Evolutionary conservation across 2,113 vertebrate species (phyloP), one percentile per base, ranked within the genome.

Genomic region (Oreochromis tanganicae): DNA sequence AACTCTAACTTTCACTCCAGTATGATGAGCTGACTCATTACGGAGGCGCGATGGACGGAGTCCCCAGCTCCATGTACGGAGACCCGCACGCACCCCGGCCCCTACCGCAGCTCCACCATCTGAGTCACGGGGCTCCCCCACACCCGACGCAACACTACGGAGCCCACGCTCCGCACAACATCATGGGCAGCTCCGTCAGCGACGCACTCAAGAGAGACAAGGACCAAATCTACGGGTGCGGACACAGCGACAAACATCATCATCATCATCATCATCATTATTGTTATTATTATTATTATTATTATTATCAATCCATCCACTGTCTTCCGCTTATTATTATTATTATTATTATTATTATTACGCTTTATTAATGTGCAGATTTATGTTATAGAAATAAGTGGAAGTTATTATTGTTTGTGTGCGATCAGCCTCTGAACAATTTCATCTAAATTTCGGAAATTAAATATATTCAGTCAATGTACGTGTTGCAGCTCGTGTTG

Each of bases 11-110:
- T 21, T 71, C 21, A 54, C 56, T 43, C 2, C 96, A 99, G 98
- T 99, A 99, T 96, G 98, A 99, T 94, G 98, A 99, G 93, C 96
- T 99, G 92, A 96, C 97, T 92, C 98, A 98, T 93, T 99, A 99
- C 95, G 98, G 98, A 91, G 97, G 95, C 16, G 91, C 96, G 83
- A 98, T 99, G 98, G 98, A 99, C 89, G 98, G 98, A 95, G 97
- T 98, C 88, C 97, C 98, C 71, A 94, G 97, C 41, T 98, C 98
- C 88, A 98, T 99, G 97, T 99, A 99, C 93, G 98, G 98, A 95
- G 98, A 98, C 95, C 97, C 98, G 48, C 98, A 98, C 93, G 97
- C 97, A 50, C 97, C 98, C 66, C 97, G 98, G 92, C 97, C 97
- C 81, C 97, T 98, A 80, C 97, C 98, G 5, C 98, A 97, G 85